Evolutionary conservation across 2,888 invertebrate species (phyloP).

Genomic region (Glaucopsyche alexis): DNA sequence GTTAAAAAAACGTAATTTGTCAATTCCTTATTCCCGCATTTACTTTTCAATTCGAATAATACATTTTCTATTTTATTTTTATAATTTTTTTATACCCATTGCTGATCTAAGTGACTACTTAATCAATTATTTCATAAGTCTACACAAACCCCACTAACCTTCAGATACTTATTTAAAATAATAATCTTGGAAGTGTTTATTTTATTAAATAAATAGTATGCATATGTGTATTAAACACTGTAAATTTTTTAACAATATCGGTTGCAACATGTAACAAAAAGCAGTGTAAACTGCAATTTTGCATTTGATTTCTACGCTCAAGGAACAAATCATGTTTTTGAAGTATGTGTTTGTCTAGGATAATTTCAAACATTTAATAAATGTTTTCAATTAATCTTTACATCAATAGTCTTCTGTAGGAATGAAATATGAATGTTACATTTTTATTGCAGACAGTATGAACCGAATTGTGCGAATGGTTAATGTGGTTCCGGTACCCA

Average conservation of each 20-base stretch:
- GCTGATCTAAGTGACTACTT: not conserved
- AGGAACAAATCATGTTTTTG: not conserved
- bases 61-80: slow-evolving; percentile 1
- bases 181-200: no score
- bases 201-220: no score
- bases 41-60: slow-evolving; percentile 41
- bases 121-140: not conserved
- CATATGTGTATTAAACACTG: no score
- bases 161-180: not conserved
- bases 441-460: slow-evolving; percentile 38
- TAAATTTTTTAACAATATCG: no score
- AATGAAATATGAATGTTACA: not conserved
- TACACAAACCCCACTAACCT: not conserved
- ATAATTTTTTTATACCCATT: not conserved
- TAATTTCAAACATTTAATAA: not conserved
- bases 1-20: slow-evolving; percentile 57
- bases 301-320: no score
- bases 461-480: slow-evolving; percentile 47
- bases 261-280: no score
- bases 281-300: no score
- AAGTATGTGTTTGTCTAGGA: not conserved
- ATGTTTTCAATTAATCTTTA: no score
- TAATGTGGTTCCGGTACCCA: slow-evolving; percentile 47
- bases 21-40: slow-evolving; percentile 59
- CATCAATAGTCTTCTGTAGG: no score